phyloP scores from a whole-genome alignment of 2,888 invertebrate species.

The Taphrorychus bicolor region DNA sequence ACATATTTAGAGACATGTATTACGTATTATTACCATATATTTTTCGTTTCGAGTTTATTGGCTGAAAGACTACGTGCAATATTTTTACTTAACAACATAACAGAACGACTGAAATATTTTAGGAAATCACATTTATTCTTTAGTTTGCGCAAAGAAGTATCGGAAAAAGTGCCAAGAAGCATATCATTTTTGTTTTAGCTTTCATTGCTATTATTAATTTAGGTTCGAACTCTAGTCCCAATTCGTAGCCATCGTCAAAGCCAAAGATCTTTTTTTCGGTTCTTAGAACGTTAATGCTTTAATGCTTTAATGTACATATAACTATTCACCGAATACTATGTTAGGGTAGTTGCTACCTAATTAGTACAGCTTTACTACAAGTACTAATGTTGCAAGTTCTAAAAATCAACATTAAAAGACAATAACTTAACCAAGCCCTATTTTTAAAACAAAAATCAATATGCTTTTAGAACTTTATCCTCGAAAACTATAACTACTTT shows the following conservation, averaged over 20 bases:
- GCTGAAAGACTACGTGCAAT: slow-evolving; percentile 61
- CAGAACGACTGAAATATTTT: slow-evolving; percentile 58
- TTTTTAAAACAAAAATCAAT: slow-evolving; percentile 37
- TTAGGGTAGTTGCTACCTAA: slow-evolving; percentile 1
- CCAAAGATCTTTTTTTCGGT: slow-evolving; percentile 1
- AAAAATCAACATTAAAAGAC: slow-evolving; percentile 39
- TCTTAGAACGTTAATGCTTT: not conserved
- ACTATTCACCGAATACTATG: slow-evolving; percentile 12
- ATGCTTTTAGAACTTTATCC: slow-evolving; percentile 35
- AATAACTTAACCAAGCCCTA: slow-evolving; percentile 31
- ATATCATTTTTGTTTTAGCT: slow-evolving; percentile 42
- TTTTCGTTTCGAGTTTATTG: slow-evolving; percentile 51
- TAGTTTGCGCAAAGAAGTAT: slow-evolving; percentile 17
- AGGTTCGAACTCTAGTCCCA: not conserved
- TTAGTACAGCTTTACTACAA: slow-evolving; percentile 18
- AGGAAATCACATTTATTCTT: slow-evolving; percentile 47
- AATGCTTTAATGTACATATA: slow-evolving; percentile 1
- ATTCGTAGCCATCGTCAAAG: not conserved
- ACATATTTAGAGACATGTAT: slow-evolving; percentile 55
- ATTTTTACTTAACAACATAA: no score
- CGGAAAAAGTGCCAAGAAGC: slow-evolving; percentile 38
- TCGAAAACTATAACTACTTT: not conserved
- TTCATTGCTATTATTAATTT: not conserved
- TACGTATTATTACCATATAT: slow-evolving; percentile 43
- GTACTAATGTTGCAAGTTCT: slow-evolving; percentile 27